Conservation (phyloP, 23 tunicate species). For the Halocynthia aurantium region DNA sequence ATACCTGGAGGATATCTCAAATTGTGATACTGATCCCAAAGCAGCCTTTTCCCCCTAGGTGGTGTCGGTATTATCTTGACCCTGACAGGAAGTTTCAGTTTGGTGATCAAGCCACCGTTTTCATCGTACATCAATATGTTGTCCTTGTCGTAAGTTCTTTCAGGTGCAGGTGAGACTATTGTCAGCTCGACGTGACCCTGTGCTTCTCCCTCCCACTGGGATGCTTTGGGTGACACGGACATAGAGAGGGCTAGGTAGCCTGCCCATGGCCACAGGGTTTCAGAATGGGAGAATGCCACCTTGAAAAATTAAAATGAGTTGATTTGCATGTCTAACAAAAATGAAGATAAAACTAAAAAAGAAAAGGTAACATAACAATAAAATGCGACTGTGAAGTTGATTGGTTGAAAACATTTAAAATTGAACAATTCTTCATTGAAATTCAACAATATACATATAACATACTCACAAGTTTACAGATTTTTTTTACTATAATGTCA, state of each 20-base stretch:
- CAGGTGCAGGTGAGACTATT: slow-evolving; percentile 48
- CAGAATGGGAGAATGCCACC: slow-evolving; percentile 83
- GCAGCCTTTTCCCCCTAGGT: slow-evolving; percentile 71
- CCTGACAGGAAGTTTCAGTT: slow-evolving; percentile 54
- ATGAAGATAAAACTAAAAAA: not conserved
- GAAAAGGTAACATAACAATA: not conserved
- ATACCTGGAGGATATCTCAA: slow-evolving; percentile 93
- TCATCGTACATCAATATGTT: not conserved
- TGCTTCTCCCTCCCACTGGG: slow-evolving; percentile 76
- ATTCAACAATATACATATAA: no score
- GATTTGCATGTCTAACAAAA: not conserved
- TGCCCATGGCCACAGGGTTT: slow-evolving; percentile 91
- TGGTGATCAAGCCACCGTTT: slow-evolving; percentile 1
- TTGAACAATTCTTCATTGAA: no score
- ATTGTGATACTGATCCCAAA: slow-evolving; percentile 99
- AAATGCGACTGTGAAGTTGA: no score
- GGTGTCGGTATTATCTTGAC: slow-evolving; percentile 89
- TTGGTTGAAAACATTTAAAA: no score
- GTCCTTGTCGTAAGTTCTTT: slow-evolving; percentile 5
- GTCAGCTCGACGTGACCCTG: slow-evolving; percentile 88
- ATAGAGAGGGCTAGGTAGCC: slow-evolving; percentile 88
- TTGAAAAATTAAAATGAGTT: slow-evolving; percentile 8
- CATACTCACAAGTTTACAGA: no score
- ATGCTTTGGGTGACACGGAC: slow-evolving; percentile 53
- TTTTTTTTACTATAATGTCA: no score